phyloP scores from a whole-genome alignment of 2,113 vertebrate genomes.

The Micromys minutus region DNA sequence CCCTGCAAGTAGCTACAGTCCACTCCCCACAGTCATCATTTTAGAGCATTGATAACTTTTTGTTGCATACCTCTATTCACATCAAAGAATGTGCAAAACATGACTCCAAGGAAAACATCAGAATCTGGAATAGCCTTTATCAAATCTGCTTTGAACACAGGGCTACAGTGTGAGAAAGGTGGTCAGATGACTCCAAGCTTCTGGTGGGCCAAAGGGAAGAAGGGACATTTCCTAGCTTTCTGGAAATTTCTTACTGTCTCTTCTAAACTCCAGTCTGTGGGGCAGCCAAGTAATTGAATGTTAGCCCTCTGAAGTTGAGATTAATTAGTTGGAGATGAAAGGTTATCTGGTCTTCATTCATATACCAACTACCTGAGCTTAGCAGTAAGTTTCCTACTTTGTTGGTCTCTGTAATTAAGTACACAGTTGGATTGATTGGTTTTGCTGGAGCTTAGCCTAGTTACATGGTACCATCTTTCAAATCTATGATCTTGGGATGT shows the following conservation, averaged over 20 bases:
- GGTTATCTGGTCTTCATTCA: neutral
- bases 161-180: neutral
- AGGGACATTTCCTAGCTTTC: neutral
- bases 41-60: neutral
- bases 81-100: neutral
- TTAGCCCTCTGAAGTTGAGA: neutral
- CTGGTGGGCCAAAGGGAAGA: neutral
- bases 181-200: neutral
- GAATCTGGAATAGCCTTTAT: neutral
- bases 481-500: neutral
- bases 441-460: neutral
- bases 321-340: neutral
- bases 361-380: neutral
- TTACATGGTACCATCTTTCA: neutral
- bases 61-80: neutral
- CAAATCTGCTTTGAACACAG: neutral
- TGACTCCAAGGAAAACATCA: neutral
- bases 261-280: neutral
- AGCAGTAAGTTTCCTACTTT: too few relatives aligned
- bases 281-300: neutral
- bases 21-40: neutral
- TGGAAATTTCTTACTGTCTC: neutral
- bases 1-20: neutral
- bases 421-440: neutral
- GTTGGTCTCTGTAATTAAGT: neutral